A percentile compares a stretch with the other conserved stretches of the same genome.
These are phyloP conservation scores for Calidris pygmaea DNA, from an alignment of 2,113 vertebrate genomes.

Conservation along the genomic window DNA sequence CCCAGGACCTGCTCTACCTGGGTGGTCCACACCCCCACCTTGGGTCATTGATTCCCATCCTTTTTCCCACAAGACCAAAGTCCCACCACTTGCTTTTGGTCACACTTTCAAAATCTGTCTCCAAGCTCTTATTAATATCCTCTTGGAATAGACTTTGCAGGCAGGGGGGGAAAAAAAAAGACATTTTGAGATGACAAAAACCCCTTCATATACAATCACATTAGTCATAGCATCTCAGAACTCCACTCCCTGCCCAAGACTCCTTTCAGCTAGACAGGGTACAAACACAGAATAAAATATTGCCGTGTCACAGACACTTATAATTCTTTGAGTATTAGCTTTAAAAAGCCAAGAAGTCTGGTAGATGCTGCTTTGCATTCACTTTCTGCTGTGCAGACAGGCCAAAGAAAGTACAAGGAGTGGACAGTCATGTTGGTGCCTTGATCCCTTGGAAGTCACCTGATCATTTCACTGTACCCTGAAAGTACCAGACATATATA, in stretches of 20 bases:
- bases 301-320: background rate
- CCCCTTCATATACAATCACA: background rate
- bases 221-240: background rate
- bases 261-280: background rate
- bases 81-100: background rate
- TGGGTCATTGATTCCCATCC: background rate
- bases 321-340: background rate
- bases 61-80: background rate
- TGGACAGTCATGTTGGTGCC: background rate
- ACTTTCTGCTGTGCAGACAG: background rate
- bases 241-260: background rate
- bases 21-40: background rate
- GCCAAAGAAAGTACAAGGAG: background rate
- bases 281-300: slow-evolving; percentile 24
- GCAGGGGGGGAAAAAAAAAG: background rate
- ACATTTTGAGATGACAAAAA: background rate
- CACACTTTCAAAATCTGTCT: background rate
- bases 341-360: background rate
- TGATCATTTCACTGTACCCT: background rate
- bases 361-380: background rate
- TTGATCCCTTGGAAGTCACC: background rate
- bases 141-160: background rate
- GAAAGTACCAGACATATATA: background rate
- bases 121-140: background rate
- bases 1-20: background rate